Conservation (phyloP, 2,888 invertebrate species). For the Amblyteles armatorius region DNA sequence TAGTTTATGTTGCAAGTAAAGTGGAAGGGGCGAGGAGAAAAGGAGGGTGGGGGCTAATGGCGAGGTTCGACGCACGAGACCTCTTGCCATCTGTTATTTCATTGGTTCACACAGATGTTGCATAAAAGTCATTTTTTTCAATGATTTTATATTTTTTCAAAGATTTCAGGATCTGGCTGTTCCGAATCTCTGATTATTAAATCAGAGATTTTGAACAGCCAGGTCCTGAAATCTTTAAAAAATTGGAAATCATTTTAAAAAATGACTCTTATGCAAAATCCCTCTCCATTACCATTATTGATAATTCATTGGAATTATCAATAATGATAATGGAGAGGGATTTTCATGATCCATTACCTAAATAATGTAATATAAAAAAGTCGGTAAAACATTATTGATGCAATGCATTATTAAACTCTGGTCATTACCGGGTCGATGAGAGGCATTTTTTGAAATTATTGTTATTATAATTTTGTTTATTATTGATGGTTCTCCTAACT, state of each 20-base stretch:
- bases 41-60: slow-evolving; percentile 8
- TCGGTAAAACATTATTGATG: too few species aligned
- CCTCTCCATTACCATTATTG: too few species aligned
- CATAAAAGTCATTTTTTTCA: background rate
- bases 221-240: background rate
- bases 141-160: background rate
- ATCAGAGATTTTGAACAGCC: background rate
- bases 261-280: too few species aligned
- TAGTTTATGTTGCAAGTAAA: slow-evolving; percentile 46
- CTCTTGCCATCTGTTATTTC: slow-evolving; percentile 28
- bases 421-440: too few species aligned
- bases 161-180: background rate
- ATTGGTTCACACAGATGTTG: background rate
- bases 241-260: too few species aligned
- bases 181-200: background rate
- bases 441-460: background rate
- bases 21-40: slow-evolving; percentile 42
- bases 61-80: slow-evolving; percentile 31
- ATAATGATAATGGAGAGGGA: background rate
- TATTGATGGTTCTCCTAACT: background rate
- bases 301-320: background rate
- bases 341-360: background rate
- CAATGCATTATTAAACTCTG: too few species aligned
- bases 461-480: background rate
- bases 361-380: background rate